Conservation (phyloP, 2,113 vertebrate genomes). For the Python bivittatus region DNA sequence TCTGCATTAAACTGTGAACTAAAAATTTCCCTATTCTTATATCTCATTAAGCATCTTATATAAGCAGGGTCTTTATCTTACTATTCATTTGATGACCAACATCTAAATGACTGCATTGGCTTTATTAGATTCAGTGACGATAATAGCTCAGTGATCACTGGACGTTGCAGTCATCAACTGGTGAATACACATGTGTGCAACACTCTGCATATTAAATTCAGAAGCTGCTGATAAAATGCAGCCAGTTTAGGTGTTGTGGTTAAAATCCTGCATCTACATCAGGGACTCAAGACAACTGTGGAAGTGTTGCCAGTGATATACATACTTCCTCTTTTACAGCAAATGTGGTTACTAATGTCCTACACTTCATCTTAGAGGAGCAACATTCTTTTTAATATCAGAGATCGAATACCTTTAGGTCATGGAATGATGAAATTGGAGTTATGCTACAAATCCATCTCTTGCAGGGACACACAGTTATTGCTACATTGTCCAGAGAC, state of each 20-base stretch:
- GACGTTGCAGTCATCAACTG: not conserved
- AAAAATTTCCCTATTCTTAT: too few relatives aligned
- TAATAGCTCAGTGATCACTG: too few relatives aligned
- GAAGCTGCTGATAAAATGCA: not conserved
- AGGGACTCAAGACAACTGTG: not conserved
- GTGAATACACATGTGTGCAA: not conserved
- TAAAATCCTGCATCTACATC: not conserved
- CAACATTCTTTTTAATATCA: not conserved
- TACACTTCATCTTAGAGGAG: not conserved
- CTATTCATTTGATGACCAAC: too few relatives aligned
- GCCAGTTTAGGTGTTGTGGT: not conserved
- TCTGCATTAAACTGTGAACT: too few relatives aligned
- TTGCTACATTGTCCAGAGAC: not conserved
- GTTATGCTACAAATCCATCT: not conserved
- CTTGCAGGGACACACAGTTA: not conserved
- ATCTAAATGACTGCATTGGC: too few relatives aligned
- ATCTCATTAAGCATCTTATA: not conserved
- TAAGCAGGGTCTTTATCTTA: not conserved
- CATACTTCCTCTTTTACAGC: not conserved
- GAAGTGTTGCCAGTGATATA: not conserved
- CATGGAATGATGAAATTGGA: accelerated
- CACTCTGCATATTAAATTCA: not conserved
- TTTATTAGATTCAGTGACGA: too few relatives aligned
- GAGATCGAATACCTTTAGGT: conserved; percentile 28
- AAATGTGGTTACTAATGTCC: not conserved